phyloP scores from a whole-genome alignment of 2,113 vertebrate species.

The Micronycteris hirsuta region DNA sequence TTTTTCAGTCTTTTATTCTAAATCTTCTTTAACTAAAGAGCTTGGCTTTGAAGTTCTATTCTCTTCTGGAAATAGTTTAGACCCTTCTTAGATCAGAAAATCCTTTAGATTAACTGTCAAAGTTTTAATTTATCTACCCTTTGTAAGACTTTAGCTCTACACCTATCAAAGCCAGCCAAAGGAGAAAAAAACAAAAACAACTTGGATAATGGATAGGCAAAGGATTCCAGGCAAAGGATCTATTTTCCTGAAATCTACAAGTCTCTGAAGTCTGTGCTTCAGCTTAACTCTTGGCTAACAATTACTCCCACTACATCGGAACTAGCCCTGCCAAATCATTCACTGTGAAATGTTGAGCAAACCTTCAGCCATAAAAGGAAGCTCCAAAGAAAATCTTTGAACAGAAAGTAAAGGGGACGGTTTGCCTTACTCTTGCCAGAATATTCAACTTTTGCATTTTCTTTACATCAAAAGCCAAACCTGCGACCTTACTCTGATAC shows the following conservation, averaged over 20 bases:
- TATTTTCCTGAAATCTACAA: conserved; percentile 33
- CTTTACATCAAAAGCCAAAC: background rate
- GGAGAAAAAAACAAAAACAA: background rate
- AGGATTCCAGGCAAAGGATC: background rate
- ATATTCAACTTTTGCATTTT: background rate
- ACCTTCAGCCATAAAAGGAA: conserved; percentile 49
- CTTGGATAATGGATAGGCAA: conserved; percentile 10
- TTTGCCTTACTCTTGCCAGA: conserved; percentile 41
- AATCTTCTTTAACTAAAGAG: background rate
- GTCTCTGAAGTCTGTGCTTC: conserved; percentile 28
- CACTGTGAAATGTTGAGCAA: conserved; percentile 54
- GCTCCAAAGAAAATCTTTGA: conserved; percentile 45
- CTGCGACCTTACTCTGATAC: background rate
- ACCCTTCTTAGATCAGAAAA: background rate
- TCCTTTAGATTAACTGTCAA: background rate
- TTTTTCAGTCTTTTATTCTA: background rate
- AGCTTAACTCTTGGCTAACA: conserved; percentile 26
- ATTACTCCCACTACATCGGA: background rate
- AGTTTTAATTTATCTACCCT: background rate
- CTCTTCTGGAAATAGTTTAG: background rate
- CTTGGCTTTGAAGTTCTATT: background rate
- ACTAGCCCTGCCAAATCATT: conserved; percentile 55
- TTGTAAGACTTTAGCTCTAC: background rate
- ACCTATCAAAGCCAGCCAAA: background rate
- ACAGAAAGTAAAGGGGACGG: background rate